Percentiles rank a stretch among this genome's conserved stretches.
phyloP scores from a whole-genome alignment of 2,113 vertebrate species.

The Sorex araneus region DNA sequence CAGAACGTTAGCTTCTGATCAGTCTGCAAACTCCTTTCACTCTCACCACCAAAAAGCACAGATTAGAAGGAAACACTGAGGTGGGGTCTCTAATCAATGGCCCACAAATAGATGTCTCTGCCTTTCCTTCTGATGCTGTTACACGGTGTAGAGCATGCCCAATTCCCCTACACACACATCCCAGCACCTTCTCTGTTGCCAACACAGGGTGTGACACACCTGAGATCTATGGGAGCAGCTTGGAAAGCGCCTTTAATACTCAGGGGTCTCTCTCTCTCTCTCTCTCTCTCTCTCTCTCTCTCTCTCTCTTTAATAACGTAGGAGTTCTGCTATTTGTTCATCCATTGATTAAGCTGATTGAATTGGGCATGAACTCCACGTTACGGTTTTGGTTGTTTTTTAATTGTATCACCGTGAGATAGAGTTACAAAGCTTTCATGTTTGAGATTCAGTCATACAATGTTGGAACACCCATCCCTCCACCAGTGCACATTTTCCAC shows the following conservation, averaged over 20 bases:
- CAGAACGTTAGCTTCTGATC: neutral
- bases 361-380: no score
- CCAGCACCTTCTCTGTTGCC: neutral
- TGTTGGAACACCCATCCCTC: no score
- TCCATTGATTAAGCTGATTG: no score
- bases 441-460: no score
- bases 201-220: neutral
- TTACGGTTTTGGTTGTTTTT: no score
- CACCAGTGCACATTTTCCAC: no score
- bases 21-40: neutral
- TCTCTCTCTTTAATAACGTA: no score
- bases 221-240: neutral
- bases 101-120: neutral
- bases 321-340: no score
- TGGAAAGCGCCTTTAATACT: neutral
- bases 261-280: no score
- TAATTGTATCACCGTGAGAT: no score
- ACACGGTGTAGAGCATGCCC: neutral
- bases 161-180: neutral
- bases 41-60: neutral
- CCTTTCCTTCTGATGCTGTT: neutral
- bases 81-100: neutral
- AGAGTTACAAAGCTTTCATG: no score
- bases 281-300: no score
- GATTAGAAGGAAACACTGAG: neutral